These are phyloP conservation scores for Mormyrops attenuatus DNA, from an alignment of 2,797 vertebrate species.

Conservation along the genomic window DNA sequence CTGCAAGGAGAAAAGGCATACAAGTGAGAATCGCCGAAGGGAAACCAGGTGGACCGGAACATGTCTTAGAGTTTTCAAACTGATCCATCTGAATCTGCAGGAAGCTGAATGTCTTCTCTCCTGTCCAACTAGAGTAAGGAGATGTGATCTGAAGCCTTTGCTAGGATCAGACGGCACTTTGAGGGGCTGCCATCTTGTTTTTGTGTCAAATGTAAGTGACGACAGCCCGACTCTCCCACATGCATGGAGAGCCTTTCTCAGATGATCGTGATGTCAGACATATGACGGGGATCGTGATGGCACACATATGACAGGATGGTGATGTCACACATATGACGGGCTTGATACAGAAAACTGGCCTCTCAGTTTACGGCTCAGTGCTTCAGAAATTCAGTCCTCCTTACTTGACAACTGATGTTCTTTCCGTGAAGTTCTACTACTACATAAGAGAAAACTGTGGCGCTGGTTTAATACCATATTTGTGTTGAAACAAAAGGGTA, in stretches of 20 bases:
- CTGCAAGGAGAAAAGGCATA: background rate
- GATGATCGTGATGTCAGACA: background rate
- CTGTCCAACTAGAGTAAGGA: background rate
- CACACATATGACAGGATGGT: too few species aligned
- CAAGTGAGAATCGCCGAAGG: background rate
- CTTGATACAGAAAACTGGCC: background rate
- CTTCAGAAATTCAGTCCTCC: background rate
- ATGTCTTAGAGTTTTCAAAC: background rate
- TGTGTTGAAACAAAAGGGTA: background rate
- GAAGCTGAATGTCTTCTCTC: background rate
- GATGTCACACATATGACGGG: background rate
- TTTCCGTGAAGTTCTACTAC: background rate
- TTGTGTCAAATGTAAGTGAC: background rate
- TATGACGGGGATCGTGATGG: too few species aligned
- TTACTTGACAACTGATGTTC: background rate
- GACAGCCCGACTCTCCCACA: background rate
- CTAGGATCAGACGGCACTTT: background rate
- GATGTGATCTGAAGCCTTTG: background rate
- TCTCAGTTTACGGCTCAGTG: background rate
- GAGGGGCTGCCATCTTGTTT: background rate
- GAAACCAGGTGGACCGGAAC: background rate
- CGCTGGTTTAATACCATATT: background rate
- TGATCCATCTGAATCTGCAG: background rate
- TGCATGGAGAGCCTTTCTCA: background rate
- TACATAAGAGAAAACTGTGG: background rate